Percentiles rank a stretch among this genome's conserved stretches.
phyloP scores from a whole-genome alignment of 1,140 invertebrate species.

The Tetramorium alpestre region DNA sequence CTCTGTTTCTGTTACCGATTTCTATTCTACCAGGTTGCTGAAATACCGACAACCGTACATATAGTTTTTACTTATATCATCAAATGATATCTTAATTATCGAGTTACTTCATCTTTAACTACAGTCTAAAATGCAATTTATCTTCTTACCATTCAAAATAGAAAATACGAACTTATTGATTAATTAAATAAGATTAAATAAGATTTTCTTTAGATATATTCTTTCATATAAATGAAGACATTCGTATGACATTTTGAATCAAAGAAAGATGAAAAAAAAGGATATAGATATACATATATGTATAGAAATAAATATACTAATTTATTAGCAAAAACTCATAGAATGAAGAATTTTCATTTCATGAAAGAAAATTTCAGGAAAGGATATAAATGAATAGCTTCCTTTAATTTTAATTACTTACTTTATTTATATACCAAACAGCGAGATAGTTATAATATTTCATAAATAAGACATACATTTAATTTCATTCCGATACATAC shows the following conservation, averaged over 20 bases:
- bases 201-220: background rate
- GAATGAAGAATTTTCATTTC: too few relatives aligned
- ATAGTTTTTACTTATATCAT: background rate
- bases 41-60: constrained; percentile 4
- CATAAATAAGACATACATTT: background rate
- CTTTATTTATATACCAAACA: background rate
- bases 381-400: background rate
- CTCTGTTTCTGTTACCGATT: background rate
- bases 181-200: background rate
- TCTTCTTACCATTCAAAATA: background rate
- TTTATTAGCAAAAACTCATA: too few relatives aligned
- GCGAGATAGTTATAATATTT: background rate
- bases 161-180: background rate
- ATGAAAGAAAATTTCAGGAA: background rate
- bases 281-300: background rate
- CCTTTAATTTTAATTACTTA: background rate
- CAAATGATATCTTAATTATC: background rate
- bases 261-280: too few relatives aligned
- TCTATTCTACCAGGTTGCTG: background rate
- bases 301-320: constrained; percentile 5
- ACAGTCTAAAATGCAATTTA: background rate
- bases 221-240: background rate
- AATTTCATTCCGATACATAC: background rate
- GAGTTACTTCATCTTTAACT: background rate
- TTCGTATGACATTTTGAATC: background rate